These are phyloP conservation scores for Allygus modestus DNA, from an alignment of 2,888 invertebrate species.

Conservation along the genomic window DNA sequence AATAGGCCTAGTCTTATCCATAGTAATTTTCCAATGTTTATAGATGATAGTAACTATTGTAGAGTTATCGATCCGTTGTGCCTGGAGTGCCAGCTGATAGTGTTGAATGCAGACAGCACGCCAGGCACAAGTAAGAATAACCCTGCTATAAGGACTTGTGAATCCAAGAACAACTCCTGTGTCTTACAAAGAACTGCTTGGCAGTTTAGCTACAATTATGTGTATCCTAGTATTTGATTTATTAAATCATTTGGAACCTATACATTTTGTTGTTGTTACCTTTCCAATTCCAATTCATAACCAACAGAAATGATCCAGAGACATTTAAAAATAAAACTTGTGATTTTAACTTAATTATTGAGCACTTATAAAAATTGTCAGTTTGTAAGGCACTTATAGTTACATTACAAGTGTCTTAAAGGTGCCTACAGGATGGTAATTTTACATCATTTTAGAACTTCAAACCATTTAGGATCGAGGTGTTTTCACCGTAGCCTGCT, in stretches of 20 bases:
- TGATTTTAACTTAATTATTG: no score
- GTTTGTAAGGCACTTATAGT: no score
- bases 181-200: constrained; percentile 20
- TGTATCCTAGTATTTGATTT: constrained; percentile 12
- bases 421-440: no score
- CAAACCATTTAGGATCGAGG: no score
- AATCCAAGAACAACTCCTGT: constrained; percentile 22
- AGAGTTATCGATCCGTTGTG: background rate
- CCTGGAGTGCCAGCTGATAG: background rate
- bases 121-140: background rate
- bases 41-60: background rate
- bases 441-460: no score
- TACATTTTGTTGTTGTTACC: background rate
- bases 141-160: background rate
- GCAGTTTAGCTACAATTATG: background rate
- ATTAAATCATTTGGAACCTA: background rate
- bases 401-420: no score
- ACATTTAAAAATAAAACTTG: no score
- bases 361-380: no score
- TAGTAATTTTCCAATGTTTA: constrained; percentile 25
- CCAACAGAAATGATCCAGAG: no score
- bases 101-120: background rate
- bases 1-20: constrained; percentile 3
- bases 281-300: no score
- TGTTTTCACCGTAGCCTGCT: no score